A percentile compares a stretch with the other conserved stretches of the same genome.
phyloP scores from a whole-genome alignment of 2,113 vertebrate genomes.

The Chionodraco myersi region DNA sequence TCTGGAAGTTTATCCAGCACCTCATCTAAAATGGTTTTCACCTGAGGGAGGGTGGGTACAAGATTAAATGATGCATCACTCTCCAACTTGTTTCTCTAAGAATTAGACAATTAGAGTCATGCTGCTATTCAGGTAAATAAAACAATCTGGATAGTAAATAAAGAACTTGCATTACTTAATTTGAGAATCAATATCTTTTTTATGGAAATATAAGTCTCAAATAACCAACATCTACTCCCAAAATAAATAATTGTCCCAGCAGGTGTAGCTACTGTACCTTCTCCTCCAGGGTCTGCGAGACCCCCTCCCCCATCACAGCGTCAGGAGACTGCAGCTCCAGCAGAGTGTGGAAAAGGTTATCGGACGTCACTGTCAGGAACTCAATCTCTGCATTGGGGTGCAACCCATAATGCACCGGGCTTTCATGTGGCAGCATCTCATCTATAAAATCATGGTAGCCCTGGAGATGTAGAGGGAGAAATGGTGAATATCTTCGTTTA shows the following conservation, averaged over 20 bases:
- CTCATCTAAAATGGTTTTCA: conserved; percentile 83
- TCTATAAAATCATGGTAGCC: conserved; percentile 84
- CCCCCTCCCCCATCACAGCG: conserved; percentile 80
- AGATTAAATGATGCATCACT: background rate
- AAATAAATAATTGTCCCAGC: background rate
- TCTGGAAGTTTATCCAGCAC: conserved; percentile 83
- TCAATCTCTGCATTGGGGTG: conserved; percentile 85
- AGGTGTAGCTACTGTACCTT: conserved; percentile 75
- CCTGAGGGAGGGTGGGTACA: conserved; percentile 59
- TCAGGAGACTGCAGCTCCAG: conserved; percentile 87
- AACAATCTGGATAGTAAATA: too few species aligned
- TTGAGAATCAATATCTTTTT: too few species aligned
- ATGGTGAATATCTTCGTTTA: background rate
- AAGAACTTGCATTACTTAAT: background rate
- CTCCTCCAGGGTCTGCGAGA: conserved; percentile 85
- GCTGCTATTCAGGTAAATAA: background rate
- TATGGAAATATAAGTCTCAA: too few species aligned
- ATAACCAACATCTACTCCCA: background rate
- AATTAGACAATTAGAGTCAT: background rate
- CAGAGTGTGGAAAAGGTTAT: conserved; percentile 85
- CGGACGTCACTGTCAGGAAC: conserved; percentile 84
- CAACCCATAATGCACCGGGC: conserved; percentile 79
- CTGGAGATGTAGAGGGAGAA: conserved; percentile 46
- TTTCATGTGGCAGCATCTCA: conserved; percentile 83
- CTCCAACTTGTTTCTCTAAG: conserved; percentile 5